Evolutionary conservation across 2,113 vertebrate species (phyloP).

Genomic region (Naja naja): DNA sequence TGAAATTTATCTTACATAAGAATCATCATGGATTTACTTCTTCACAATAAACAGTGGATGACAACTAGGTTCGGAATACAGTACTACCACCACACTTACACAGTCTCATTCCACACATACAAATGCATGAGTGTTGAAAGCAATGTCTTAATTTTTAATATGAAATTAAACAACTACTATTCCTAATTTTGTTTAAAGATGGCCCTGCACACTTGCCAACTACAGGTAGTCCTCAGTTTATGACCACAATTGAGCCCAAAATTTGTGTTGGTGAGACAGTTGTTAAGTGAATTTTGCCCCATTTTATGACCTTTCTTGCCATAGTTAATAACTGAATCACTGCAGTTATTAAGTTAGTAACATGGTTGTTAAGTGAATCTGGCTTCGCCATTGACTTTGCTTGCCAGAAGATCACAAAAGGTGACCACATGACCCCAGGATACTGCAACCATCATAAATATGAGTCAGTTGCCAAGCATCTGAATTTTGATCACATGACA

Average conservation of each 20-base stretch:
- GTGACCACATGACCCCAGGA: not conserved
- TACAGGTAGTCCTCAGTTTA: not conserved
- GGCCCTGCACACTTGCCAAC: not conserved
- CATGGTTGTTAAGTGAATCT: not conserved
- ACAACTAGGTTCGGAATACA: not conserved
- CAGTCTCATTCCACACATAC: not conserved
- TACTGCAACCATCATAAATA: not conserved
- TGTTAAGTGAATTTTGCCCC: not conserved
- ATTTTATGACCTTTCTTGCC: not conserved
- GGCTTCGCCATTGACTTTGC: not conserved
- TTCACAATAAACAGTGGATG: not conserved
- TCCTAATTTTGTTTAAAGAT: not conserved
- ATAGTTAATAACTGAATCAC: not conserved
- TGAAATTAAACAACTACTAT: not conserved
- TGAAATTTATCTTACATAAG: not conserved
- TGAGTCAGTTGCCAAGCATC: not conserved
- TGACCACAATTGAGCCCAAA: not conserved
- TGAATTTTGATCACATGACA: not conserved
- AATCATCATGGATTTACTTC: not conserved
- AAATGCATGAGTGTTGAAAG: not conserved
- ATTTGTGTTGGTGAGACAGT: not conserved
- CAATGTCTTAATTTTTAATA: not conserved
- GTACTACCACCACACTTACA: not conserved
- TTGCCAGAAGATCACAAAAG: not conserved
- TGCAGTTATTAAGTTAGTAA: not conserved